Evolutionary conservation across 2,888 invertebrate species (phyloP), one percentile per base, ranked within the genome.

Genomic region (Lysandra bellargus): DNA sequence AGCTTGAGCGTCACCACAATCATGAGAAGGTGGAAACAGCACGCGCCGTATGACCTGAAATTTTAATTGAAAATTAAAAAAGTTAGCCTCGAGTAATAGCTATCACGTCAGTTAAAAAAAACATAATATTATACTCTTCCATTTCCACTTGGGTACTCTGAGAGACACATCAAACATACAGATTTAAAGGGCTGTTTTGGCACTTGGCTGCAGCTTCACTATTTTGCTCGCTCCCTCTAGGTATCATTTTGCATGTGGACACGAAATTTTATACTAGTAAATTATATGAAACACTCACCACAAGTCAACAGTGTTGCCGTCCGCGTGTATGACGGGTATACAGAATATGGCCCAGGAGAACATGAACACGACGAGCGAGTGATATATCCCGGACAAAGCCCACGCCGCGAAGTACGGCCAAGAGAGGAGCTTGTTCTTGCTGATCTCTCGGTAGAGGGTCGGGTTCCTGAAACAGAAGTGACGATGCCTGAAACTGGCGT

Each of bases 391-490:
- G 82, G 94, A 86, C 14, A 92, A 1, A 30, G 94, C 92, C 97
- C 97, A 97, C 78, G 91, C 90, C 0, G 95, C 78, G 88, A 97
- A 97, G 81, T 95, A 93, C 0, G 85, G 85, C 93, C 95, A 95
- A 0, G 96, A 95, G 87, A 98, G 93, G 69, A 96, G 92, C 79
- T 95, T 93, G 91, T 98, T 97, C 80, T 92, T 92, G 2, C 87
- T 91, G 80, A 96, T 96, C 78, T 95, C 95, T 85, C 94, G 95
- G 87, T 98, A 98, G 1, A 97, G 88, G 14, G 95, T 92, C 0
- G 98, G 98, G 81, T 96, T 95, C n/a, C 95, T 95, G 84, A 74
- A 81, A 23, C 23, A 23, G 23, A 23, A 23, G 23, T 23, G 23
- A 23, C 23, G 23, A 23, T 23, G 23, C 23, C 23, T 23, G 23